These are phyloP conservation scores for Drosophila obscura DNA, from an alignment of 1,140 invertebrate genomes.

Conservation along the genomic window DNA sequence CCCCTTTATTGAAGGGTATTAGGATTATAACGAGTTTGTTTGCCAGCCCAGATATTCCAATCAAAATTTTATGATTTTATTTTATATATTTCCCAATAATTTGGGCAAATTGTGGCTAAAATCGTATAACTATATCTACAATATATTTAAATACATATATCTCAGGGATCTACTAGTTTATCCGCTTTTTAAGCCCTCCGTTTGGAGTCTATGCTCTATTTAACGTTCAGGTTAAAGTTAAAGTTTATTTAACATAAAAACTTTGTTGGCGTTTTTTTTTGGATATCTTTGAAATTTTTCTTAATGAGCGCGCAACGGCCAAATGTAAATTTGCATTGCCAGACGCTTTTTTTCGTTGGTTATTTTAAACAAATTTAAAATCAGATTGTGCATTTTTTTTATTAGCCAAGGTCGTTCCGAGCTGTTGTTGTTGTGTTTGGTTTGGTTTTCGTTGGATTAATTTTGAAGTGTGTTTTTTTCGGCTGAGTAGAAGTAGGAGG, in stretches of 20 bases:
- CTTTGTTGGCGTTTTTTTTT: constrained; percentile 5
- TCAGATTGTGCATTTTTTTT: constrained; percentile 23
- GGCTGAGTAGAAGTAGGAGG: no score
- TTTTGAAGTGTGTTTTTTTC: background rate
- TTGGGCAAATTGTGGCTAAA: background rate
- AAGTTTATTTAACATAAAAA: constrained; percentile 13
- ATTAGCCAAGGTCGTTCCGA: constrained; percentile 17
- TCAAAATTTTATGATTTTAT: no score
- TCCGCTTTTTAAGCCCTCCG: background rate
- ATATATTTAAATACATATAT: no score
- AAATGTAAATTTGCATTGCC: constrained; percentile 16
- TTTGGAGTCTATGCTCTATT: no score
- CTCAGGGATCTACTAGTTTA: background rate
- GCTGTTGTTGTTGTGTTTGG: background rate
- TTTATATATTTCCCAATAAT: background rate
- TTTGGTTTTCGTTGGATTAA: constrained; percentile 2
- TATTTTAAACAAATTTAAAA: constrained; percentile 16
- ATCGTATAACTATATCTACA: no score
- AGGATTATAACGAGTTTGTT: no score
- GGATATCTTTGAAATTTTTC: background rate
- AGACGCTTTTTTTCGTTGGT: constrained; percentile 9
- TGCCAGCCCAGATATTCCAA: no score
- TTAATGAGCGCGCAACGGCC: no score
- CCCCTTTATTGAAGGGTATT: no score
- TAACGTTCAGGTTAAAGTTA: no score